phyloP scores from a whole-genome alignment of 2,113 vertebrate species.

The Gorsachius goisagi region DNA sequence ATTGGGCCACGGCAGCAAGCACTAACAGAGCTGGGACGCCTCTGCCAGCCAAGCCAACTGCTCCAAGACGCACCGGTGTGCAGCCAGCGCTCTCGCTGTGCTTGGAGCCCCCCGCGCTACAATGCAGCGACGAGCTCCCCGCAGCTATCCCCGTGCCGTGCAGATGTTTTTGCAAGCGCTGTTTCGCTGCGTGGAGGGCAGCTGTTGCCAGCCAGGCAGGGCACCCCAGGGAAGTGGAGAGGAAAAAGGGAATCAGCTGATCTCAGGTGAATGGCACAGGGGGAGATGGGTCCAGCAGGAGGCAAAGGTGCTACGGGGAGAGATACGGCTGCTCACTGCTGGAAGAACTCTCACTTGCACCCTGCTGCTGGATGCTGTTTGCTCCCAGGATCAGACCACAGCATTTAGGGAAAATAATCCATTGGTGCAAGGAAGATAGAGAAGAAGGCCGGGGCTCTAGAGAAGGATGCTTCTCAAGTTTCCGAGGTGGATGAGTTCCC shows the following conservation, averaged over 20 bases:
- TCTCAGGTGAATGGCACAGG: background rate
- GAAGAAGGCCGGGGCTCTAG: background rate
- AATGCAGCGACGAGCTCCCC: rapidly evolving
- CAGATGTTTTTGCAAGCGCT: background rate
- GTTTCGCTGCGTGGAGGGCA: background rate
- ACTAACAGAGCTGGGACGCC: background rate
- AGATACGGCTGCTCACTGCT: background rate
- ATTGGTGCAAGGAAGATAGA: background rate
- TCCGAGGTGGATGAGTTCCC: background rate
- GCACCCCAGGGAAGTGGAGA: background rate
- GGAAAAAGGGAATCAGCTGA: background rate
- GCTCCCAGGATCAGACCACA: background rate
- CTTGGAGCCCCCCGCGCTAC: background rate
- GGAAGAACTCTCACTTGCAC: background rate
- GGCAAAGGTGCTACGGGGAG: background rate
- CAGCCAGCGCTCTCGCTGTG: background rate
- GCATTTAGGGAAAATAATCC: background rate
- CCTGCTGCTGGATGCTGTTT: background rate
- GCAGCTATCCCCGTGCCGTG: rapidly evolving
- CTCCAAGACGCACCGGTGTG: rapidly evolving
- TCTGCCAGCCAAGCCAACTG: background rate
- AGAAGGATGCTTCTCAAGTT: background rate
- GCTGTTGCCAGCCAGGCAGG: background rate
- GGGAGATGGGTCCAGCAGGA: background rate
- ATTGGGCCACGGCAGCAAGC: background rate